phyloP scores from a whole-genome alignment of 2,113 vertebrate species.

The Scalopus aquaticus region DNA sequence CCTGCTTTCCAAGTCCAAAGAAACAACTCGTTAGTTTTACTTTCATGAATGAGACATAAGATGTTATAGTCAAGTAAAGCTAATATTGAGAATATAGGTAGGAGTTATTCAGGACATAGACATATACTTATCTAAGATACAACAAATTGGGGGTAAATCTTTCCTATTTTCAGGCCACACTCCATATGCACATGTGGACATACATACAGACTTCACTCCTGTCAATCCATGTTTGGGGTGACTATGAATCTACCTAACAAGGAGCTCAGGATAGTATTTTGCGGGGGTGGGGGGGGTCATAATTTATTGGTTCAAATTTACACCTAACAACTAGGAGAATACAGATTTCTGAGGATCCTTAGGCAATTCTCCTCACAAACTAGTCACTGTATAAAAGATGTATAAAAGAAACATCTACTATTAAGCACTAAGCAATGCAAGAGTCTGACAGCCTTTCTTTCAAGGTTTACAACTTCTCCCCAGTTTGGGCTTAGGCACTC shows the following conservation, averaged over 20 bases:
- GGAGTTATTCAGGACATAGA: background rate
- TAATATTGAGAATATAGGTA: background rate
- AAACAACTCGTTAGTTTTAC: background rate
- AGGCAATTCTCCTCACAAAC: background rate
- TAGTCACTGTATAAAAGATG: background rate
- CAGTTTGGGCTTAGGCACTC: background rate
- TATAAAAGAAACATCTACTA: background rate
- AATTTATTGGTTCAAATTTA: background rate
- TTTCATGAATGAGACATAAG: slow-evolving; percentile 20
- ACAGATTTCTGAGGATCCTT: background rate
- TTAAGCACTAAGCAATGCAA: background rate
- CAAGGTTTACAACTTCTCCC: background rate
- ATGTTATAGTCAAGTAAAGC: background rate
- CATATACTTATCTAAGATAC: background rate
- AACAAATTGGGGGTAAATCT: background rate
- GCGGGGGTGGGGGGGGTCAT: background rate
- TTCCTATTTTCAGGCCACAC: background rate
- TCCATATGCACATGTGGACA: no score
- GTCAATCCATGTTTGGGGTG: background rate
- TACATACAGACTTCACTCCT: background rate
- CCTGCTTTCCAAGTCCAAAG: background rate
- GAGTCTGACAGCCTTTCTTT: background rate
- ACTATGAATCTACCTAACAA: background rate
- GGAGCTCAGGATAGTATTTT: background rate
- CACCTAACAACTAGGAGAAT: background rate